phyloP scores from a whole-genome alignment of 2,797 vertebrate genomes.

The Coendou prehensilis region DNA sequence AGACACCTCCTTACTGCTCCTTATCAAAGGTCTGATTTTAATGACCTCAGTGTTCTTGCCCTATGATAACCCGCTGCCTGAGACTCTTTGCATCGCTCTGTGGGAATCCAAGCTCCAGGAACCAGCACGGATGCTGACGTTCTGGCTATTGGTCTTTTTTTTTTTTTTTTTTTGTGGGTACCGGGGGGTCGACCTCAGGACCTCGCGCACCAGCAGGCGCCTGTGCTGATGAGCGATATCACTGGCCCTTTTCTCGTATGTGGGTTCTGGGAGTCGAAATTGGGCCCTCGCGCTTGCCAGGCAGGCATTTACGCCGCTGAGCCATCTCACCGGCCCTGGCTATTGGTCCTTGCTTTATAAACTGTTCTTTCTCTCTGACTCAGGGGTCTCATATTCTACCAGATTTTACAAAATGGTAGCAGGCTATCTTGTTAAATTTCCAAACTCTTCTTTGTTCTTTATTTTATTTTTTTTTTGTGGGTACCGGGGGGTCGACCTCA shows the following conservation, averaged over 20 bases:
- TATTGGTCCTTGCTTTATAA: not conserved
- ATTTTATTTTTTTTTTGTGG: no score
- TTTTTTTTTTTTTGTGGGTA: no score
- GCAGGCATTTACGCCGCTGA: no score
- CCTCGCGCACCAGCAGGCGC: no score
- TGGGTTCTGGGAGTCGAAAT: no score
- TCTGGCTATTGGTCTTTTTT: not conserved
- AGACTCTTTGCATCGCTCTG: not conserved
- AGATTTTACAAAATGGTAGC: not conserved
- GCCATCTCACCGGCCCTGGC: not conserved
- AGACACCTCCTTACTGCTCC: rapidly evolving
- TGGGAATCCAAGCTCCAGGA: not conserved
- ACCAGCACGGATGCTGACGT: not conserved
- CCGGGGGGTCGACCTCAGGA: no score
- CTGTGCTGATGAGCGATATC: no score
- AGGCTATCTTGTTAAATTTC: not conserved
- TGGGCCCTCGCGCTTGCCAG: no score
- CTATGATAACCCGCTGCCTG: not conserved
- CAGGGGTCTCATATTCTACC: not conserved
- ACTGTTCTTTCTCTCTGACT: not conserved
- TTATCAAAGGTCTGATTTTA: not conserved
- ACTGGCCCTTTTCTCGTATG: no score
- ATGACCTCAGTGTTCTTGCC: no score
- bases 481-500: no score
- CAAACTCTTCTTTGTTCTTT: not conserved